A percentile compares a stretch with the other conserved stretches of the same genome.
These are phyloP conservation scores for Macrosiphum euphorbiae DNA, from an alignment of 2,888 invertebrate genomes.

Conservation along the genomic window DNA sequence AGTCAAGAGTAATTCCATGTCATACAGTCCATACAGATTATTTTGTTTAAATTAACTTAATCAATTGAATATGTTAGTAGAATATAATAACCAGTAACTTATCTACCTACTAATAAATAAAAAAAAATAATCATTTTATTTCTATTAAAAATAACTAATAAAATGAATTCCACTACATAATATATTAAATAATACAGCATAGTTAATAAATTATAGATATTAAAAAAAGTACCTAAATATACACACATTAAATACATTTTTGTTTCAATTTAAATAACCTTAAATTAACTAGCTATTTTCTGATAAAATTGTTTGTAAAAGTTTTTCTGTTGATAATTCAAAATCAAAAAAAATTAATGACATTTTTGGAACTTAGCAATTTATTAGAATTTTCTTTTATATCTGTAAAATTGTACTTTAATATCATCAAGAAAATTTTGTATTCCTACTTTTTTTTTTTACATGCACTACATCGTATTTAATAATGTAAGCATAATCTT, in stretches of 20 bases:
- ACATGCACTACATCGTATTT: background rate
- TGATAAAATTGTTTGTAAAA: background rate
- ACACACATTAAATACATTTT: background rate
- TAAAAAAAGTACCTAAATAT: background rate
- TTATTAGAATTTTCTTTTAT: background rate
- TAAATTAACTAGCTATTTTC: background rate
- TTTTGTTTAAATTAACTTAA: background rate
- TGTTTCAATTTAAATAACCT: background rate
- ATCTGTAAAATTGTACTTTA: background rate
- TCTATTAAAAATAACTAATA: background rate
- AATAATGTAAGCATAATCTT: too few species aligned
- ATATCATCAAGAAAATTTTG: background rate
- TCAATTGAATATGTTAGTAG: background rate
- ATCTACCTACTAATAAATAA: background rate
- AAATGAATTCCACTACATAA: background rate
- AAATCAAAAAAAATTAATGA: background rate
- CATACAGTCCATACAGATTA: background rate
- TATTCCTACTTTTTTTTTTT: conserved; percentile 1
- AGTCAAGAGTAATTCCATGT: background rate
- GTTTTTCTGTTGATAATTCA: background rate
- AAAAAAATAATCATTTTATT: background rate
- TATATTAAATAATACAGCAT: background rate
- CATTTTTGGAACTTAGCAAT: background rate
- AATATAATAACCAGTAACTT: background rate
- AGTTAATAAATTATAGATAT: background rate